Base-by-base conservation (phyloP, 37 sponge, comb jelly and placozoan genomes). In the Aplysina aerophoba region DNA sequence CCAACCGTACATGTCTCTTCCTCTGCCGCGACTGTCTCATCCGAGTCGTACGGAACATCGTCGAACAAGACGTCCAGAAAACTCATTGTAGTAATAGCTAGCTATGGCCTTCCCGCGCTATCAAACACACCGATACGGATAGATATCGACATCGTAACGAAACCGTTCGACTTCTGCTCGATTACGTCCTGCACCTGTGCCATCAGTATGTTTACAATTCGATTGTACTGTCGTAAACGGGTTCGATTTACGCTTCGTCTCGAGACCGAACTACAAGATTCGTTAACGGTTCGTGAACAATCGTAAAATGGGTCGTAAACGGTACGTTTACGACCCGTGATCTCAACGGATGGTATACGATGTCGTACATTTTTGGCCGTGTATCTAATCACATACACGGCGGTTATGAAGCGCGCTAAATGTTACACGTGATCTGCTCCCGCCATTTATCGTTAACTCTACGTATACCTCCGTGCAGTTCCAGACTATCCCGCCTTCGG, bases 81-180 rank as follows among this genome's bases (percentile, higher is more conserved):
- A 58, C 59, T 15, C 59, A 58, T 58, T 58, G 59, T 58, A 58
- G 59, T 19, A 20, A 58, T 19, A 20, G 19, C 17, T 58, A 20
- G 19, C 17, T 58, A 19, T 58, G 59, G 19, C 19, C 59, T 58
- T 58, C 19, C 59, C 59, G 59, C 19, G 59, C 59, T 58, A 58
- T 15, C 59, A 58, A 58, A 58, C 59, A n/a, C n/a, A n/a, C n/a
- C n/a, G n/a, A n/a, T n/a, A n/a, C n/a, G n/a, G n/a, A n/a, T n/a
- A n/a, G n/a, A n/a, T n/a, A n/a, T n/a, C n/a, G n/a, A n/a, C 59
- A 58, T 58, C 59, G 59, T 58, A 58, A 58, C 59, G 59, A 58
- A 58, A 58, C 59, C 15, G 59, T 58, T 58, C 59, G 59, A 58
- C 59, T 58, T 58, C 19, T 58, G 59, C 59, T 58, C 59, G 59